Conservation (phyloP, 2,113 vertebrate species). For the Ornithorhynchus anatinus region DNA sequence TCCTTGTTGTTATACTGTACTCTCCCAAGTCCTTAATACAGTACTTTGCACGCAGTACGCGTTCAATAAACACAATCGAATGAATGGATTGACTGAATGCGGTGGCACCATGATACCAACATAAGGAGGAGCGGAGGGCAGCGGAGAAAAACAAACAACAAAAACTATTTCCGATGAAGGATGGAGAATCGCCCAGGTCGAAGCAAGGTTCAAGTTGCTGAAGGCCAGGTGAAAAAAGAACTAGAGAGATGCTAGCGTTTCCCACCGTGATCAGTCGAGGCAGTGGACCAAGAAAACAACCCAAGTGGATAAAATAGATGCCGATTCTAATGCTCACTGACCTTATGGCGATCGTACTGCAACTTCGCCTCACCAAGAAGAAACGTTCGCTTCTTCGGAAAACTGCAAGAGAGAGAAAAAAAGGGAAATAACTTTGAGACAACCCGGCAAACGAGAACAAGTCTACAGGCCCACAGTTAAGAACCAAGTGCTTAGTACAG, state of each 20-base stretch:
- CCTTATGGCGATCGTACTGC: constrained; percentile 14
- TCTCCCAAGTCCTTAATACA: too few species aligned
- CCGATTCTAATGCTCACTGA: constrained; percentile 15
- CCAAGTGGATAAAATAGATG: not conserved
- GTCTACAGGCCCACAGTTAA: fast-evolving
- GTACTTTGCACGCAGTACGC: too few species aligned
- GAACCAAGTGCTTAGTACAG: not conserved
- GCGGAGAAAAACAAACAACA: too few species aligned
- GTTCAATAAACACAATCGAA: too few species aligned
- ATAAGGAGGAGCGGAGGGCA: too few species aligned
- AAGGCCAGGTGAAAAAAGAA: not conserved
- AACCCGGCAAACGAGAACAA: not conserved
- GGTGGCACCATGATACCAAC: too few species aligned
- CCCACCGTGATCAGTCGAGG: not conserved
- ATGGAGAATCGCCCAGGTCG: too few species aligned
- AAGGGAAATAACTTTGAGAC: not conserved
- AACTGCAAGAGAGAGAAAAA: constrained; percentile 40
- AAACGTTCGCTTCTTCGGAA: constrained; percentile 61
- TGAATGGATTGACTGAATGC: too few species aligned
- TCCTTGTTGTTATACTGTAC: too few species aligned
- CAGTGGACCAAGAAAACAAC: not conserved
- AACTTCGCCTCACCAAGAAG: constrained; percentile 29
- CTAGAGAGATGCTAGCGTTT: not conserved
- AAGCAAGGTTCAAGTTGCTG: too few species aligned
- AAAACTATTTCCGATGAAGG: too few species aligned